phyloP scores from a whole-genome alignment of 2,797 vertebrate genomes.

The Galago senegalensis region DNA sequence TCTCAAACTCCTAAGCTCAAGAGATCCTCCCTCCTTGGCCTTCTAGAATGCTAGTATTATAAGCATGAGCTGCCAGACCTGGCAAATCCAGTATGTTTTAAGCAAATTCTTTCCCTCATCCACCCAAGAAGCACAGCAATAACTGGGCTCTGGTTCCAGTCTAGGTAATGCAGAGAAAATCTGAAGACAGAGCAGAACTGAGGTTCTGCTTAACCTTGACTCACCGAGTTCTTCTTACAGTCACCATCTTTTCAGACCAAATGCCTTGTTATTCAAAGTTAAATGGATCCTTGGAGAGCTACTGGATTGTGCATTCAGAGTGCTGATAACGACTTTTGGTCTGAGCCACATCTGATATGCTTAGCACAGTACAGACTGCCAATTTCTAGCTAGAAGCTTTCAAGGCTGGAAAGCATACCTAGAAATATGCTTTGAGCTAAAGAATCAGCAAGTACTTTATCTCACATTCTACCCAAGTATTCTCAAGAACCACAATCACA shows the following conservation, averaged over 20 bases:
- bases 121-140: background rate
- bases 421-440: conserved; percentile 33
- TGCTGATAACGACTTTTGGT: conserved; percentile 72
- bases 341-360: conserved; percentile 75
- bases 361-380: conserved; percentile 71
- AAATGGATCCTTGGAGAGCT: conserved; percentile 66
- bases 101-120: background rate
- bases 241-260: conserved; percentile 69
- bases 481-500: conserved; percentile 24
- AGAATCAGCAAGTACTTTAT: conserved; percentile 51
- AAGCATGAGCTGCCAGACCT: no score
- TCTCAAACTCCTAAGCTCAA: no score
- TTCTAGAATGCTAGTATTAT: no score
- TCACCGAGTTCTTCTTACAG: conserved; percentile 58
- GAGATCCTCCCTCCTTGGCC: no score
- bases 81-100: background rate
- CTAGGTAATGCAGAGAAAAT: conserved; percentile 21
- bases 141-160: background rate
- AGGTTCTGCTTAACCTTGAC: conserved; percentile 78
- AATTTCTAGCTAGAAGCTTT: conserved; percentile 65
- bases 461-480: conserved; percentile 37
- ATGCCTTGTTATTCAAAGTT: conserved; percentile 76
- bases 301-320: conserved; percentile 55
- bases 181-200: background rate
- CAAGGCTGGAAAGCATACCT: conserved; percentile 57